Base-by-base conservation (phyloP, 64 coral and sea anemone species). In the Montipora capricornis region DNA sequence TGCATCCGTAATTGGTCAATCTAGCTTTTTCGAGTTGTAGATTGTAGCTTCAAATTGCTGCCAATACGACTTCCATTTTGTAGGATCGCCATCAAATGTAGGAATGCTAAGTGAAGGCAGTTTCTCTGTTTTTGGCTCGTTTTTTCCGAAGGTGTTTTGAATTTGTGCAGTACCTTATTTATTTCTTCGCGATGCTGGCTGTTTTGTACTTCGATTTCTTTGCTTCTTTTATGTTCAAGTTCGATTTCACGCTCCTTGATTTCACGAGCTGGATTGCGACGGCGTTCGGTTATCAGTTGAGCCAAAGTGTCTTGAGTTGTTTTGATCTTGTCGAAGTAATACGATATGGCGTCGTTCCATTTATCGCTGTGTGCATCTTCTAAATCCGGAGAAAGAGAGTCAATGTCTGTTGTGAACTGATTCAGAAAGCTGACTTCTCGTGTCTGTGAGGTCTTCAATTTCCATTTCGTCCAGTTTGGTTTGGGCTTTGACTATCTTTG, bases 1-100 rank as follows among this genome's bases (percentile, higher is more conserved):
- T 92, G 90, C 80, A 93, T 93, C 37, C 69, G 49, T 4, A 93
- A 49, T 22, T 93, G 91, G 71, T 87, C 81, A 64, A 64, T 64
- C 61, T 14, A 64, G 14, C 61, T 16, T 64, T 16, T 64, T 64
- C 11, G 61, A 64, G 0, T 85, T 87, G 91, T 87, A 74, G 47
- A 93, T 93, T 49, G 90, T 92, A 6, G 90, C 90, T 92, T 92
- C 90, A 57, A 92, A 92, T 44, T 82, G 90, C 16, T 92, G 91
- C 91, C 82, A 87, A 58, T 92, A 93, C 6, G 82, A 66, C 51
- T 93, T 93, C 91, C 91, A 93, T 17, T 93, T 93, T 4, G 82
- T 93, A 4, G 91, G 91, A n/a, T 92, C 55, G n/a, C 91, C 80
- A 85, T 92, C 81, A 45, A 86, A 92, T 10, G 80, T 47, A 29